These are phyloP conservation scores for Agrotis exclamationis DNA, from an alignment of 2,888 invertebrate genomes.

Conservation along the genomic window DNA sequence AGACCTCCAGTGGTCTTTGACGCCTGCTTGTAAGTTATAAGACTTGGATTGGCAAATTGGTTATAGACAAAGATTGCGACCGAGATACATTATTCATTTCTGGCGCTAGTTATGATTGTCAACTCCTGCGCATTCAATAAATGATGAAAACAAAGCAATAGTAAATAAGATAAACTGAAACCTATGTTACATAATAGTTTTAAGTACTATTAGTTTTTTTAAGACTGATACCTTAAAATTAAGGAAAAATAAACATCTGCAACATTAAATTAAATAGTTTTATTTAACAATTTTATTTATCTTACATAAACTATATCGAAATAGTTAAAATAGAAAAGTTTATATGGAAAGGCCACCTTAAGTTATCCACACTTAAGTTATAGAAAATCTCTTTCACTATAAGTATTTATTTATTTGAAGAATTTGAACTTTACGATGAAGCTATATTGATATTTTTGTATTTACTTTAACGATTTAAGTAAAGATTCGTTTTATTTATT, in stretches of 20 bases:
- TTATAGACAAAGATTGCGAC: too few species aligned
- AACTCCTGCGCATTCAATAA: conserved; percentile 10
- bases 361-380: conserved; percentile 68
- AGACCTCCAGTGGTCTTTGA: too few species aligned
- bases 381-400: conserved; percentile 60
- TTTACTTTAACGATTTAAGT: conserved; percentile 26
- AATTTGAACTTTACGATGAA: conserved; percentile 61
- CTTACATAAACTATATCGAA: conserved; percentile 88
- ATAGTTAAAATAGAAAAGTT: conserved; percentile 87
- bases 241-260: conserved; percentile 68
- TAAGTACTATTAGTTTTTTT: conserved; percentile 62
- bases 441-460: conserved; percentile 19
- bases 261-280: conserved; percentile 68
- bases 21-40: too few species aligned
- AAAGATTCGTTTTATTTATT: conserved; percentile 51
- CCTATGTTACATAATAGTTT: conserved; percentile 49
- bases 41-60: too few species aligned
- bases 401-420: conserved; percentile 44
- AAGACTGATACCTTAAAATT: conserved; percentile 68
- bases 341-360: conserved; percentile 90
- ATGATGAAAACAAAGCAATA: conserved; percentile 21
- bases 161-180: not conserved
- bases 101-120: not conserved
- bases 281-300: conserved; percentile 77
- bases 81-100: too few species aligned